phyloP scores from a whole-genome alignment of 2,888 invertebrate species.

The Callinectes sapidus region DNA sequence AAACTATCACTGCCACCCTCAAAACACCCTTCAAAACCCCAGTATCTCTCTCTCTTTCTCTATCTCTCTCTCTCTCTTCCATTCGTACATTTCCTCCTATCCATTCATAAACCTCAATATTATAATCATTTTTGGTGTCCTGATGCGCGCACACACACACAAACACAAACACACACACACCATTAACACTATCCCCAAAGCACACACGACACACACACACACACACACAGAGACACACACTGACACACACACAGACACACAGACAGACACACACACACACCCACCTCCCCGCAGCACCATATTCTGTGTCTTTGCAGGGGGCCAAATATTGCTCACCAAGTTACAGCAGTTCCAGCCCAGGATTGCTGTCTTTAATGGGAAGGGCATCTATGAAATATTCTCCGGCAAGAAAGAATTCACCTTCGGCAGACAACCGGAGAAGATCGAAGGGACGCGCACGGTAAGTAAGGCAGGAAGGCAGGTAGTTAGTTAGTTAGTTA shows the following conservation, averaged over 20 bases:
- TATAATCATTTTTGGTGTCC: no score
- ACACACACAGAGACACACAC: no score
- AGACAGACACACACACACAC: neutral
- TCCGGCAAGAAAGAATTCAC: constrained; percentile 98
- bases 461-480: constrained; percentile 80
- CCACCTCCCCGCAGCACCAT: neutral
- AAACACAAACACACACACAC: no score
- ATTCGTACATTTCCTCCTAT: no score
- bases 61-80: no score
- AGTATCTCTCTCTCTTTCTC: no score
- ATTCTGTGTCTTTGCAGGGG: constrained; percentile 77
- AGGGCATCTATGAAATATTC: constrained; percentile 98
- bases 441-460: constrained; percentile 94
- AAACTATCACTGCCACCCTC: no score
- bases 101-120: no score
- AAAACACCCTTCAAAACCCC: no score
- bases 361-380: constrained; percentile 98
- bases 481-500: no score
- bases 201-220: no score
- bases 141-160: no score
- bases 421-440: constrained; percentile 95
- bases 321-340: constrained; percentile 91
- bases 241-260: neutral
- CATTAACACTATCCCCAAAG: neutral
- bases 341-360: constrained; percentile 94